phyloP scores from a whole-genome alignment of 2,888 invertebrate genomes.

The Lasius fuliginosus region DNA sequence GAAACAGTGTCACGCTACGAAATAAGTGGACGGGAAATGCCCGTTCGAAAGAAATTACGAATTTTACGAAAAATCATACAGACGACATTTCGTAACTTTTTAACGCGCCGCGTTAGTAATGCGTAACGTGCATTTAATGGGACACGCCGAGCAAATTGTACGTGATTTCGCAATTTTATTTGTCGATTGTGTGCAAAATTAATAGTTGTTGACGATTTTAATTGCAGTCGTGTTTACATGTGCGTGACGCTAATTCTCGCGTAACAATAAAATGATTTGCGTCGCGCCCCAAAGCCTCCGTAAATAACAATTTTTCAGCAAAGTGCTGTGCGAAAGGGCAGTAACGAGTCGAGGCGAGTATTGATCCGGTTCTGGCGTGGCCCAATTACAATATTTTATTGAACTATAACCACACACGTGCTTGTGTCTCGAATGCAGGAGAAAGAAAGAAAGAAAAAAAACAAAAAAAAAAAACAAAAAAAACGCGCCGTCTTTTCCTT shows the following conservation, averaged over 20 bases:
- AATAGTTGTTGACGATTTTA: slow-evolving; percentile 43
- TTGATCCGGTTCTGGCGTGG: slow-evolving; percentile 71
- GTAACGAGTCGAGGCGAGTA: slow-evolving; percentile 67
- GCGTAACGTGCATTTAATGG: not conserved
- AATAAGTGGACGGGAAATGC: slow-evolving; percentile 5
- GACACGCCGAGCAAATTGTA: slow-evolving; percentile 1
- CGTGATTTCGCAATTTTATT: slow-evolving; percentile 35
- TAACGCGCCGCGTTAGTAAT: slow-evolving; percentile 3
- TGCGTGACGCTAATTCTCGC: slow-evolving; percentile 46
- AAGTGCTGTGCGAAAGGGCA: slow-evolving; percentile 60
- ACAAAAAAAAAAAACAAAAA: too few relatives aligned
- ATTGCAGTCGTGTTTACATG: slow-evolving; percentile 44
- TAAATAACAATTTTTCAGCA: slow-evolving; percentile 67
- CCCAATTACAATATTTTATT: slow-evolving; percentile 78
- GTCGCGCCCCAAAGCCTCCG: slow-evolving; percentile 3
- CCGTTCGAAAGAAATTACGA: not conserved
- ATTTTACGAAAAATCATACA: not conserved
- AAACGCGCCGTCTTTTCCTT: slow-evolving; percentile 11
- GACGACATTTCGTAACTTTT: not conserved
- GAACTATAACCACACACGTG: slow-evolving; percentile 65
- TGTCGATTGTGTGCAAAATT: slow-evolving; percentile 27
- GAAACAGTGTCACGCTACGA: not conserved
- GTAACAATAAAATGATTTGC: slow-evolving; percentile 46
- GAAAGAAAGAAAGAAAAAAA: not conserved
- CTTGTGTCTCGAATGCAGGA: slow-evolving; percentile 51